Conservation (phyloP, 2,888 invertebrate genomes). For the Elmis aenea region DNA sequence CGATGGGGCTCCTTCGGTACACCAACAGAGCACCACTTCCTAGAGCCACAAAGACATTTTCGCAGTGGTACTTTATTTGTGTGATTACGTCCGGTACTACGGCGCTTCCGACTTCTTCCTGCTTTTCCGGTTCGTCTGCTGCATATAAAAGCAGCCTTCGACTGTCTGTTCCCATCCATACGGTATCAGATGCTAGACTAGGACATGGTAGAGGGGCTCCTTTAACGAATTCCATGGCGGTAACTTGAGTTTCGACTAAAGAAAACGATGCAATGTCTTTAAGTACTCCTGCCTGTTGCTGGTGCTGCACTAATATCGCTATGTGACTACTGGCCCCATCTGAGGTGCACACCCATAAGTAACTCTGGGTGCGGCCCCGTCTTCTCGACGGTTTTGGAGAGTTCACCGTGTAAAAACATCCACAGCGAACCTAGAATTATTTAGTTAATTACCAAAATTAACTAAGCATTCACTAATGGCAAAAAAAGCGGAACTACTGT, state of each 20-base stretch:
- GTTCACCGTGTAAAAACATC: slow-evolving; percentile 79
- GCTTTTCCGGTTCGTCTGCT: slow-evolving; percentile 80
- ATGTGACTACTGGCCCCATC: slow-evolving; percentile 75
- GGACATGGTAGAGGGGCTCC: slow-evolving; percentile 47
- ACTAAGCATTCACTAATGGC: no score
- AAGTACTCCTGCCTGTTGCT: slow-evolving; percentile 65
- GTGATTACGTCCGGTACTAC: slow-evolving; percentile 66
- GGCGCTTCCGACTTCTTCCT: slow-evolving; percentile 68
- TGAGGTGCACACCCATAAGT: slow-evolving; percentile 86
- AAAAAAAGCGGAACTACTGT: no score
- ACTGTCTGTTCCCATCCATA: slow-evolving; percentile 92
- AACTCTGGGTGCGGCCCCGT: slow-evolving; percentile 67
- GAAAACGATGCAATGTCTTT: slow-evolving; percentile 74
- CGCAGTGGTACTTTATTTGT: slow-evolving; percentile 78
- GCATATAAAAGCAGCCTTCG: slow-evolving; percentile 76
- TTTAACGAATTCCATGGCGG: slow-evolving; percentile 80
- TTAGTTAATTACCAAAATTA: slow-evolving; percentile 3
- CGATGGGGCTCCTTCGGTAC: slow-evolving; percentile 61
- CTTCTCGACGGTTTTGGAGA: slow-evolving; percentile 55
- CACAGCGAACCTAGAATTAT: slow-evolving; percentile 72
- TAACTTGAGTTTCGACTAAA: slow-evolving; percentile 72
- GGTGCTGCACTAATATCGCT: slow-evolving; percentile 69
- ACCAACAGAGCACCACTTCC: slow-evolving; percentile 73
- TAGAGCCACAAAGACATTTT: slow-evolving; percentile 83
- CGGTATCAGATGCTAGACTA: slow-evolving; percentile 58